Base-by-base conservation (phyloP, 2,113 vertebrate genomes). In the Mystacornis crossleyi region DNA sequence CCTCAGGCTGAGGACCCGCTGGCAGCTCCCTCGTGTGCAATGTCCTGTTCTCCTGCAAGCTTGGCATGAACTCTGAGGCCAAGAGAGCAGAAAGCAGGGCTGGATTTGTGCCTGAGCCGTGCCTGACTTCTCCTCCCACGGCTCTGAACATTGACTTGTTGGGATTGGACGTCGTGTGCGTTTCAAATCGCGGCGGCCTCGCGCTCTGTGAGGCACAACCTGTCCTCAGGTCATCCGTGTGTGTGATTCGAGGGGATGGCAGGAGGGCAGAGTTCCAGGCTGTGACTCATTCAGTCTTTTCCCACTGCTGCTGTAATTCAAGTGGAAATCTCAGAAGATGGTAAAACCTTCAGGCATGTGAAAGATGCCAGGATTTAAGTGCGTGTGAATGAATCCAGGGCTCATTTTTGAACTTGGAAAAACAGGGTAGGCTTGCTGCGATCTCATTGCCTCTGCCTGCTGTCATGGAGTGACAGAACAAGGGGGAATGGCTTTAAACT, bases 121-220 rank as follows among this genome's bases (percentile, higher is more conserved):
- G 10, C 23, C 48, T 67, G 50, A 15, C 61, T 50, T 48, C 18
- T 57, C 42, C 33, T 64, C 9, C 53, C 8, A 2, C 3, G 5
- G 51, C 54, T 85, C 21, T 19, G 58, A 28, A 7, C 0, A 8
- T 11, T 12, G 77, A 78, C 34, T 3, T 42, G n/a, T 34, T 60
- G 62, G 48, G 66, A 4, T 26, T 2, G 45, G 36, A 8, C 4
- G 0, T 14, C 0, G 20, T 34, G 24, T 1, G 0, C 0, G 1
- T 92, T 80, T 69, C 75, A 36, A 33, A 21, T 38, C 51, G 12
- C 6, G 23, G 26, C 69, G 29, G 55, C 58, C 72, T 38, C 15
- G 38, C 12, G 28, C 43, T 90, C 12, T 21, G 25, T 34, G 60
- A 65, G 51, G 81, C 45, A 4, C 67, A 55, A 4, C 36, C 65